These are phyloP conservation scores for Agrotis exclamationis DNA, from an alignment of 2,888 invertebrate genomes.

Conservation along the genomic window DNA sequence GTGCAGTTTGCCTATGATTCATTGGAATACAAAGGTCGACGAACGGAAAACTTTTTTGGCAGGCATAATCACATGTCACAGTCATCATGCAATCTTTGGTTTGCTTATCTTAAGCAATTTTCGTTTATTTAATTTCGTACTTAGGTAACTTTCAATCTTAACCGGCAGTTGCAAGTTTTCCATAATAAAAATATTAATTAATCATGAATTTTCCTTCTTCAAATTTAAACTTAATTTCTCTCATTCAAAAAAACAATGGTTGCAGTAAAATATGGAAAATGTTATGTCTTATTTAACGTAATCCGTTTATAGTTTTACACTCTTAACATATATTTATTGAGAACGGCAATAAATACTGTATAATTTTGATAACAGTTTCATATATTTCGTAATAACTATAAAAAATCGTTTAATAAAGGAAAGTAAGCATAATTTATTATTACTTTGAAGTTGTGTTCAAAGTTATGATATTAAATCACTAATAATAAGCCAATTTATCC, in stretches of 20 bases:
- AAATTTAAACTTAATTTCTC: neutral
- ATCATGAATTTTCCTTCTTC: neutral
- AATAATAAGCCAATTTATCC: neutral
- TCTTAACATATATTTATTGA: neutral
- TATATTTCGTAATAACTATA: neutral
- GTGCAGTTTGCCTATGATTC: slow-evolving; percentile 27
- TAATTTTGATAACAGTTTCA: slow-evolving; percentile 12
- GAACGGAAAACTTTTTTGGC: neutral
- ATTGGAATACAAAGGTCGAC: slow-evolving; percentile 20
- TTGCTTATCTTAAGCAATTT: neutral
- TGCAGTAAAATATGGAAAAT: neutral
- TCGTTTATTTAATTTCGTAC: neutral
- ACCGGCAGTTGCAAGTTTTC: neutral
- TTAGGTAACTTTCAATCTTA: neutral
- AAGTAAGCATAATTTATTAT: neutral
- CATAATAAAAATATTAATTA: neutral
- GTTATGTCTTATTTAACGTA: neutral
- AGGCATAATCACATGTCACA: neutral
- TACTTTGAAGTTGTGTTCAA: neutral
- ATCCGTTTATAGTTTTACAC: slow-evolving; percentile 17
- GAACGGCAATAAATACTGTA: slow-evolving; percentile 15
- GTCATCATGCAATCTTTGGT: neutral
- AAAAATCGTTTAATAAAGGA: neutral
- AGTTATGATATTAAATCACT: neutral
- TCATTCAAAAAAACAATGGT: slow-evolving; percentile 10